Base-by-base conservation (phyloP, 2,888 invertebrate genomes). In the Drosophila koepferae region DNA sequence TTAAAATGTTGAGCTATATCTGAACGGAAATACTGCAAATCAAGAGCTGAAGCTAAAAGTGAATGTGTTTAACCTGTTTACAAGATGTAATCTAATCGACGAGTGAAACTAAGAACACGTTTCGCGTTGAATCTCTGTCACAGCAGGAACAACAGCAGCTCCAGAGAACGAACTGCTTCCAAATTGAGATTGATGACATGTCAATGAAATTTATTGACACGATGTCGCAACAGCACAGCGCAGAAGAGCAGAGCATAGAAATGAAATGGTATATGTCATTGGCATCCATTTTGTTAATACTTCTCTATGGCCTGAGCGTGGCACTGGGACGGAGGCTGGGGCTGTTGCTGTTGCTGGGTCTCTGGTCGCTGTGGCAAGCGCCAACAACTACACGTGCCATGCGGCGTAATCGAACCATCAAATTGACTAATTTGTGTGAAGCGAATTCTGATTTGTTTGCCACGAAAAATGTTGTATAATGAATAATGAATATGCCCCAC, bases 401-500 rank as follows among this genome's bases (percentile, higher is more conserved):
- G 55, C 49, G 65, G 40, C 64, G 38, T 55, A 61, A 61, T 80
- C 64, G 72, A 70, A 44, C 64, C 77, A 63, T 64, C 67, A 81
- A 78, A 77, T 78, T 81, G 61, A 43, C 63, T 72, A 78, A 78
- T 81, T 78, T 81, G 77, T 68, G 72, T 69, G 86, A 34, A 82
- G 56, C 80, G 67, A 85, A 88, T 82, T 72, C 59, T 54, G 80
- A 80, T 88, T 88, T 77, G 66, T 65, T 69, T 66, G 62, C 60
- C 63, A 16, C 43, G 14, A 41, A 55, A 48, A 79, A 62, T 20
- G 41, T 53, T 64, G 62, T 62, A 63, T 55, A 64, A 75, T 74
- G 44, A 63, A 74, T 66, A 68, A 62, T 68, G 68, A 53, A 43
- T 66, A 94, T 94, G 60, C 96, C 84, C 78, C 96, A 38, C 5